Conservation (phyloP, 2,113 vertebrate genomes). For the Boleophthalmus pectinirostris region DNA sequence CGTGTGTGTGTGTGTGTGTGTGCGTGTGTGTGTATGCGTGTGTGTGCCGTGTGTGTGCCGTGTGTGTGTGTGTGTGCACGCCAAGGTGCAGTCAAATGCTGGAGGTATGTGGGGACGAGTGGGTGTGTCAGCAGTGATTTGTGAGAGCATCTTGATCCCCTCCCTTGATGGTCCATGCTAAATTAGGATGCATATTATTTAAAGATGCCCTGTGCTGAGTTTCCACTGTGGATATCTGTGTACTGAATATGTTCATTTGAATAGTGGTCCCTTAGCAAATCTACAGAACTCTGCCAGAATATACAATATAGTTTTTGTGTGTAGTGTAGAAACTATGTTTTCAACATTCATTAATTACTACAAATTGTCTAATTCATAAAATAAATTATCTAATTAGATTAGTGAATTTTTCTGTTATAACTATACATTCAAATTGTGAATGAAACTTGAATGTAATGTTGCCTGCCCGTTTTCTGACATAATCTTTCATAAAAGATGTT, state of each 20-base stretch:
- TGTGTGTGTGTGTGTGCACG: constrained; percentile 43
- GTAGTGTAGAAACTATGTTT: too few relatives aligned
- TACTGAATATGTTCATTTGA: constrained; percentile 60
- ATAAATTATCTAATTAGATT: too few relatives aligned
- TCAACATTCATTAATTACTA: too few relatives aligned
- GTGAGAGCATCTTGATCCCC: constrained; percentile 64
- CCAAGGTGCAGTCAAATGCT: constrained; percentile 23
- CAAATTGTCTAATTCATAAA: too few relatives aligned
- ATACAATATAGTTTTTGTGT: not conserved
- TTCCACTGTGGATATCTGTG: constrained; percentile 60
- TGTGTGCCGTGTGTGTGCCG: too few relatives aligned
- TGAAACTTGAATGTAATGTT: too few relatives aligned
- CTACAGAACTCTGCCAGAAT: not conserved
- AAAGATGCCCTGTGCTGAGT: constrained; percentile 66
- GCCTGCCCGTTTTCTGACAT: too few relatives aligned
- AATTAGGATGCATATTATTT: constrained; percentile 75
- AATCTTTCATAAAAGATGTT: too few relatives aligned
- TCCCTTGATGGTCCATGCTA: constrained; percentile 61
- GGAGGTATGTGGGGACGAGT: constrained; percentile 47
- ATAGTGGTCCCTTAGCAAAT: constrained; percentile 38
- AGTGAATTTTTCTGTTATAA: too few relatives aligned
- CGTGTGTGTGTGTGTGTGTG: constrained; percentile 41
- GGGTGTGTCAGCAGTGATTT: constrained; percentile 64
- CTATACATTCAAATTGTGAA: too few relatives aligned
- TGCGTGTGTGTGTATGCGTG: not conserved